Conservation (phyloP, 2,797 vertebrate genomes). For the Xerus rutilus region DNA sequence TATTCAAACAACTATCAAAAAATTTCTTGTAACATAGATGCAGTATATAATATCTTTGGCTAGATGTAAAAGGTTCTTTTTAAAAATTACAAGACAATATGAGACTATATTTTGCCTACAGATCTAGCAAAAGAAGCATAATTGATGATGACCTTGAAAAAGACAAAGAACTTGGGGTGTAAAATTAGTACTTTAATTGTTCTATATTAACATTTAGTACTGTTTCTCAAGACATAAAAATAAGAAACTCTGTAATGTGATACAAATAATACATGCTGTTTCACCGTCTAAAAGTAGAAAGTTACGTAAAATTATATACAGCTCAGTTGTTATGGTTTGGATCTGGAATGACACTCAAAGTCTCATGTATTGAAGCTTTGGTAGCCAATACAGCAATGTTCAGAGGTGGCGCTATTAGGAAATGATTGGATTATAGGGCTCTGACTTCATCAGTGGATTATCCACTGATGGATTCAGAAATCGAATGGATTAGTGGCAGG, state of each 20-base stretch:
- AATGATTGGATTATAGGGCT: background rate
- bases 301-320: background rate
- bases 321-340: background rate
- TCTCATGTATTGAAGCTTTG: background rate
- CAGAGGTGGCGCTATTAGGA: background rate
- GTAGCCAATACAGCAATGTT: background rate
- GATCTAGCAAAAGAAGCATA: background rate
- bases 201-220: background rate
- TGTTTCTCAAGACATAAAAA: background rate
- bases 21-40: background rate
- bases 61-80: background rate
- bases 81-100: background rate
- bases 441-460: background rate
- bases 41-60: background rate
- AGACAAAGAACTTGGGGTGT: background rate
- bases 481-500: background rate
- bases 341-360: background rate
- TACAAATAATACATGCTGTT: background rate
- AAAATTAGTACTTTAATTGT: background rate
- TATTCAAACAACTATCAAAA: conserved; percentile 21
- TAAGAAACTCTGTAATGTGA: background rate
- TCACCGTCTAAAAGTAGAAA: background rate
- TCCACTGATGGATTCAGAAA: background rate
- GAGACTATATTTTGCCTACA: background rate
- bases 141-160: conserved; percentile 8